Conservation (phyloP, 2,888 invertebrate species). For the Ichneumoninae sp. region DNA sequence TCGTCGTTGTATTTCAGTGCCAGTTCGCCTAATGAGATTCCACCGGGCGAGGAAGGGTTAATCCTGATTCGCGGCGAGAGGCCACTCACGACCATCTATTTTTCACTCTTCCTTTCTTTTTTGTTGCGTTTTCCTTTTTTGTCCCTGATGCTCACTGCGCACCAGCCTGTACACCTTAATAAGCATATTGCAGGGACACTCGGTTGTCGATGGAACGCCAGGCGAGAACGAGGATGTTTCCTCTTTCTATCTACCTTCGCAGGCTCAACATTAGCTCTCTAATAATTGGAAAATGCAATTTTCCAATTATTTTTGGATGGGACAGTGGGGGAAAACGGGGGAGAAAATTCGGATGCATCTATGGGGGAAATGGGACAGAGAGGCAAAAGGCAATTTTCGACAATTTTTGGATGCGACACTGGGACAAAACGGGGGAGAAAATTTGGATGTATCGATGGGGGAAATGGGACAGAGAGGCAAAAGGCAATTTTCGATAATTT, state of each 20-base stretch:
- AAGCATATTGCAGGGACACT: slow-evolving; percentile 32
- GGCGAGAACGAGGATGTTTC: slow-evolving; percentile 9
- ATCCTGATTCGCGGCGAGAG: slow-evolving; percentile 65
- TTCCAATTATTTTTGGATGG: no score
- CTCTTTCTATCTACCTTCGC: background rate
- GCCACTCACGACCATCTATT: slow-evolving; percentile 39
- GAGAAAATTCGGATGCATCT: no score
- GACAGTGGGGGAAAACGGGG: no score
- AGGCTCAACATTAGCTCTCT: background rate
- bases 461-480: no score
- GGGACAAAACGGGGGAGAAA: no score
- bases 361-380: no score
- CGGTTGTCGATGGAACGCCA: slow-evolving; percentile 16
- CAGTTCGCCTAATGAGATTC: slow-evolving; percentile 69
- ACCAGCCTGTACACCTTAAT: slow-evolving; percentile 13
- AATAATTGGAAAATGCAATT: no score
- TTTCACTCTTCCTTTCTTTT: slow-evolving; percentile 12
- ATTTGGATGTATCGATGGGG: no score
- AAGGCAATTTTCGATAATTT: no score
- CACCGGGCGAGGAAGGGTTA: slow-evolving; percentile 61
- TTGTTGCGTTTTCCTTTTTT: slow-evolving; percentile 3
- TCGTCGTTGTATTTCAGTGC: slow-evolving; percentile 66
- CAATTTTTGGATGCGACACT: no score
- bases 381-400: no score
- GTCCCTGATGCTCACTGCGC: slow-evolving; percentile 10